A percentile compares a stretch with the other conserved stretches of the same genome.
Evolutionary conservation across 2,888 invertebrate genomes (phyloP).

Genomic region (Calliopum simillimum): DNA sequence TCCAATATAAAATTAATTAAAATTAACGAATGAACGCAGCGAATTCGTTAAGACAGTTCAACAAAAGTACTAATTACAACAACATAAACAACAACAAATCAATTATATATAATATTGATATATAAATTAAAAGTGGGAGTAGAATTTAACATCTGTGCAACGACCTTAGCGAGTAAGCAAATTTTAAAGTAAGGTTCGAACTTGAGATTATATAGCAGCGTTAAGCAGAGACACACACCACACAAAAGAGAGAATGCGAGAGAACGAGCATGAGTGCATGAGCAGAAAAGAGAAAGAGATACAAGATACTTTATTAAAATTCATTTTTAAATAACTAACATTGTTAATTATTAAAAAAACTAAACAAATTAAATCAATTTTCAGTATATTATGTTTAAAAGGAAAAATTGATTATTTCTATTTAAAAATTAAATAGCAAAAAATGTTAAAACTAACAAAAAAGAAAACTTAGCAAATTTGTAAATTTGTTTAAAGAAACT

Average conservation of each 20-base stretch:
- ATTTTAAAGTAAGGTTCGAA: neutral
- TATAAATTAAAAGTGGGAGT: neutral
- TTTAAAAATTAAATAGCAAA: too few species aligned
- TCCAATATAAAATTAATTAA: neutral
- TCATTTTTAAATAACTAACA: too few species aligned
- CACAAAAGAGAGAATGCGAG: neutral
- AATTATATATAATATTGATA: neutral
- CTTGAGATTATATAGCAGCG: neutral
- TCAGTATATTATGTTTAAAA: too few species aligned
- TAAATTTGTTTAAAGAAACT: too few species aligned
- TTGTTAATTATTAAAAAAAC: too few species aligned
- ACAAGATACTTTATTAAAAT: too few species aligned
- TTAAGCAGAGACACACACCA: slow-evolving; percentile 1
- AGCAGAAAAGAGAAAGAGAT: neutral
- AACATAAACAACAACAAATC: slow-evolving; percentile 20
- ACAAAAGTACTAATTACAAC: slow-evolving; percentile 17
- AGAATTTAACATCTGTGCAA: neutral
- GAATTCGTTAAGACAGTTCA: neutral
- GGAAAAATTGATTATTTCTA: too few species aligned
- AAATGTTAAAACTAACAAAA: too few species aligned
- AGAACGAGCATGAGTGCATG: neutral
- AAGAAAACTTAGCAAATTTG: too few species aligned
- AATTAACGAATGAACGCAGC: slow-evolving; percentile 8
- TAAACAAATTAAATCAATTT: too few species aligned
- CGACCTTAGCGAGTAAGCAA: neutral